Conservation (phyloP, 2,888 invertebrate species). For the Sicus ferrugineus region DNA sequence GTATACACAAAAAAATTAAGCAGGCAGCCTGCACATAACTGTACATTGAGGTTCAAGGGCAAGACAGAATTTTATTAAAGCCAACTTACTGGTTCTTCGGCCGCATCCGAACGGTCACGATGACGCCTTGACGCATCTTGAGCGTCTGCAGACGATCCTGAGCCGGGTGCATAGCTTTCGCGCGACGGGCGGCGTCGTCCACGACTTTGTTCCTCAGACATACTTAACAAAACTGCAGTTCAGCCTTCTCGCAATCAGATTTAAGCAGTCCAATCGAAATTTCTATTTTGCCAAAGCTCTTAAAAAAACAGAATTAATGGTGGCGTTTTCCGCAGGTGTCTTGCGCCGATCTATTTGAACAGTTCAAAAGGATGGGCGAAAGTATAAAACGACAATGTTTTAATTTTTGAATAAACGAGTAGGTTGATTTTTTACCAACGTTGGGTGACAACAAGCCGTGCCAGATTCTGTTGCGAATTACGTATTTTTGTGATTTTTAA, state of each 20-base stretch:
- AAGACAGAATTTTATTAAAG: not conserved
- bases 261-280: slow-evolving; percentile 8
- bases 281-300: not conserved
- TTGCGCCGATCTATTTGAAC: too few relatives aligned
- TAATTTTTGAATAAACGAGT: too few relatives aligned
- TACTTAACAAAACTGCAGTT: slow-evolving; percentile 14
- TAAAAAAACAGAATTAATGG: slow-evolving; percentile 1
- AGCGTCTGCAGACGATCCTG: slow-evolving; percentile 28
- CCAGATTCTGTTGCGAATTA: too few relatives aligned
- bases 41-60: not conserved
- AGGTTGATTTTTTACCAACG: too few relatives aligned
- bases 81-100: slow-evolving; percentile 45
- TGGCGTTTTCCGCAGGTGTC: too few relatives aligned
- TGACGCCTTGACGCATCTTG: slow-evolving; percentile 26
- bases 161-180: slow-evolving; percentile 41
- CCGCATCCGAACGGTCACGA: slow-evolving; percentile 29
- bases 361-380: too few relatives aligned
- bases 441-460: too few relatives aligned
- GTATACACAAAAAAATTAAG: too few relatives aligned
- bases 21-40: not conserved
- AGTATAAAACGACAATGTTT: too few relatives aligned
- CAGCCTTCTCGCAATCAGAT: not conserved
- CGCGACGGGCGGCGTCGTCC: slow-evolving; percentile 46
- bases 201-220: slow-evolving; percentile 47
- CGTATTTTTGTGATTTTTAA: too few relatives aligned